Base-by-base conservation (phyloP, 2,888 invertebrate genomes). In the Sicus ferrugineus region DNA sequence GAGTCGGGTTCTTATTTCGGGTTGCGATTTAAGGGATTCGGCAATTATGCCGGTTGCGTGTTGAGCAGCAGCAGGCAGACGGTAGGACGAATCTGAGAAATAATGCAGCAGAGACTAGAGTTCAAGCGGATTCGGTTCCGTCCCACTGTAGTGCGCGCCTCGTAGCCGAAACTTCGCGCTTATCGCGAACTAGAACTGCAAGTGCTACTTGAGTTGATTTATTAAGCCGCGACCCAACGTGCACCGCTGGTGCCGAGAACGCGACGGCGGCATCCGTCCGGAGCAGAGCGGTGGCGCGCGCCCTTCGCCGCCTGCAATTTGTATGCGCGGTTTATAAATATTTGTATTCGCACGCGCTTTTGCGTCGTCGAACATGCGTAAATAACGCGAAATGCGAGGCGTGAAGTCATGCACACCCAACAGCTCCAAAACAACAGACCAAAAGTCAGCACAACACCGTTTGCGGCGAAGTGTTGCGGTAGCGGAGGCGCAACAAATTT, bases 201-300 rank as follows among this genome's bases (percentile, higher is more conserved):
- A 71, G 61, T 69, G 73, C 70, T 73, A 71, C 70, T 68, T 62
- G 66, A 67, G 61, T 68, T 73, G 73, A 73, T 73, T 73, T 73
- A 73, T 73, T 42, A 67, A 46, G 14, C 26, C 54, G 23, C 54
- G 34, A 52, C 52, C 54, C 28, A n/a, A n/a, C n/a, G 31, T 65
- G 65, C 65, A 65, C n/a, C n/a, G n/a, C 54, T 65, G 34, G 30
- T 28, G 26, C 28, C 28, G 16, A 54, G 26, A 63, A 50, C 63
- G 28, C 9, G 2, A n/a, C 26, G 3, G 19, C 50, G 31, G 26
- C 19, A 46, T 62, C 46, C 28, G 42, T 42, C 2, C 14, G 38
- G 23, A 54, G 52, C 19, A 34, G 16, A n/a, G 30, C 16, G 11
- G 56, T 16, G 14, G 56, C 28, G 56, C 38, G 65, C 26, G 26